phyloP scores from a whole-genome alignment of 2,888 invertebrate species.

The Abrostola tripartita region DNA sequence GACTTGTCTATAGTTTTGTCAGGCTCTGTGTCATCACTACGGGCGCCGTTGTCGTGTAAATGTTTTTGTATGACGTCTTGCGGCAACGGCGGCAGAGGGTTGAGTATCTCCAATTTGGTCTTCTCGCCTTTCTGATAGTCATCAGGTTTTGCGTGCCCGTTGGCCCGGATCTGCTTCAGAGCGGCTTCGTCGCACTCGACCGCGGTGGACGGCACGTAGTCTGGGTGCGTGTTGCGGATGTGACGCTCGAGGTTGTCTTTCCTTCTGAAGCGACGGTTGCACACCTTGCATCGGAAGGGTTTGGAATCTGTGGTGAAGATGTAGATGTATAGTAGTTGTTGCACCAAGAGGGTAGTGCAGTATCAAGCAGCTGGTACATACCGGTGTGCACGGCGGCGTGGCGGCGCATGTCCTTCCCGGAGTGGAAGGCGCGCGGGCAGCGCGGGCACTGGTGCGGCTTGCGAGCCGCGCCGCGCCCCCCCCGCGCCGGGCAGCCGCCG shows the following conservation, averaged over 20 bases:
- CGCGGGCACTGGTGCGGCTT: constrained; percentile 89
- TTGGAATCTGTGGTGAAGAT: constrained; percentile 86
- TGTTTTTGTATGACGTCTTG: constrained; percentile 76
- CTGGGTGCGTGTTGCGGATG: constrained; percentile 92
- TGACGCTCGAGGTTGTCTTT: constrained; percentile 94
- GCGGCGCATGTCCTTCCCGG: constrained; percentile 90
- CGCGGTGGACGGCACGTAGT: constrained; percentile 71
- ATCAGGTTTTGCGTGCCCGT: constrained; percentile 40
- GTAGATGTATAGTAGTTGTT: not conserved
- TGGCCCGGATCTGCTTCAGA: constrained; percentile 62
- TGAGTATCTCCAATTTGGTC: constrained; percentile 71
- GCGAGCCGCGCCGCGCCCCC: constrained; percentile 60
- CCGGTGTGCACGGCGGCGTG: constrained; percentile 91
- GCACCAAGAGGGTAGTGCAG: too few relatives aligned
- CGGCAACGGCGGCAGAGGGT: constrained; percentile 78
- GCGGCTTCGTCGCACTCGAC: constrained; percentile 76
- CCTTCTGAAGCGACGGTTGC: constrained; percentile 91
- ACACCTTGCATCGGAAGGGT: constrained; percentile 91
- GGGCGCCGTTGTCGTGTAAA: constrained; percentile 58
- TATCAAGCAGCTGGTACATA: constrained; percentile 65
- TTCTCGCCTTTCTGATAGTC: constrained; percentile 63
- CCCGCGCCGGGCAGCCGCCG: constrained; percentile 44
- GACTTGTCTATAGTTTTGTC: constrained; percentile 65
- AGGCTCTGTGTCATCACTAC: constrained; percentile 19
- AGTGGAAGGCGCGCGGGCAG: constrained; percentile 91